Base-by-base conservation (phyloP, 2,888 invertebrate species). In the Choristoneura rosaceana region DNA sequence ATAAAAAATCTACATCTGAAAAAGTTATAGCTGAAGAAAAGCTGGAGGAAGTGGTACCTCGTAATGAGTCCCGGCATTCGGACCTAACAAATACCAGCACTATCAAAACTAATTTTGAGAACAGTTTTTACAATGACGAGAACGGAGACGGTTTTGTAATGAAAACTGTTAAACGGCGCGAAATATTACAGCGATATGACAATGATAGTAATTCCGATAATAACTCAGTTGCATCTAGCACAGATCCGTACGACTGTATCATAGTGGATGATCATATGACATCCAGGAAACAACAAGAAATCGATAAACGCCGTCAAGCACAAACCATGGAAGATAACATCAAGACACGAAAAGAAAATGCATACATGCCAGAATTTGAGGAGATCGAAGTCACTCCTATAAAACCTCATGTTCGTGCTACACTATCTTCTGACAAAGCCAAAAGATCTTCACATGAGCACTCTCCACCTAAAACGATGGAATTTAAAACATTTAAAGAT, bases 191-290 rank as follows among this genome's bases (percentile, higher is more conserved):
- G 82, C 96, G 96, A 87, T 96, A 96, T 84, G 95, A 95, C 74
- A 95, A 95, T 78, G 94, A 95, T 60, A 95, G 95, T 75, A 96
- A 96, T 82, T 95, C 96, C 9, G 96, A 96, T 78, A 94, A 94
- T 55, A 93, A 94, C 85, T 96, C 96, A 65, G 95, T 95, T 78
- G 94, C 95, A 80, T 96, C 96, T 63, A 96, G 96, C 82, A 96
- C 96, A 63, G 96, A 96, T 92, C 96, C 96, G 41, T 96, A 96
- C 79, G 96, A 96, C 84, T 97, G 97, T 84, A 97, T 98, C 78
- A 96, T 98, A 67, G 97, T 98, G 38, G 97, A 97, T 79, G 97
- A 98, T 89, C 97, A 97, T 80, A 94, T 91, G 94, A 92, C 90
- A 76, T 89, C 90, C 78, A 87, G 93, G 87, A 95, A 93, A 80